Evolutionary conservation across 2,797 vertebrate species (phyloP), one percentile per base, ranked within the genome.

Genomic region (Hoplostethus atlanticus): DNA sequence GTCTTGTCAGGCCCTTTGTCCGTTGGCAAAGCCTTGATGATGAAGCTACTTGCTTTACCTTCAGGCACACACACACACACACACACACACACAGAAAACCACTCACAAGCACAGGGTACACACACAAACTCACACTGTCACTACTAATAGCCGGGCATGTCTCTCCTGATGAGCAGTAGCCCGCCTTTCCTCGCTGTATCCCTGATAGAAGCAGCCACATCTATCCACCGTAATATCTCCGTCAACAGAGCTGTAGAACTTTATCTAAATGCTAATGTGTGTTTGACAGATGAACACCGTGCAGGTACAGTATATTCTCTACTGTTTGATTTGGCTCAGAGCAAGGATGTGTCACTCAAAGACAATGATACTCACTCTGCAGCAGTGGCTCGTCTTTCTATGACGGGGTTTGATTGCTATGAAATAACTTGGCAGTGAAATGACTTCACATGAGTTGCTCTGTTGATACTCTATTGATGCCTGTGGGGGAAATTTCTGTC

Each of bases 251-350:
- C 57, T 68, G 52, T 76, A 84, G 73, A 84, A 80, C 77, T 84
- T 87, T 86, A 90, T 90, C 89, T 85, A 89, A 90, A 91, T 90
- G 89, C 80, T 89, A 90, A 91, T 90, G 66, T 75, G 34, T 62
- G 64, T 79, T 69, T 89, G 83, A 81, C 65, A 83, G 76, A 87
- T 80, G 73, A 83, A 71, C 58, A 78, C 52, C 55, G 75, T 74
- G 65, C 74, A 74, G 74, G 71, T 62, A 66, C 59, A 59, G 75
- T 77, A 65, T 48, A 64, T 80, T 71, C 64, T 73, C 36, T n/a
- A 6, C 51, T 54, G 73, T 78, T 81, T 78, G 80, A 82, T 70
- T 80, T 42, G 50, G 57, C 64, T 76, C 66, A 38, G 69, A 81
- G 77, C 64, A 47, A 55, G 74, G 50, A 78, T 62, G 57, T 69